Evolutionary conservation across 2,888 invertebrate species (phyloP).

Genomic region (Mechanitis messenoides): DNA sequence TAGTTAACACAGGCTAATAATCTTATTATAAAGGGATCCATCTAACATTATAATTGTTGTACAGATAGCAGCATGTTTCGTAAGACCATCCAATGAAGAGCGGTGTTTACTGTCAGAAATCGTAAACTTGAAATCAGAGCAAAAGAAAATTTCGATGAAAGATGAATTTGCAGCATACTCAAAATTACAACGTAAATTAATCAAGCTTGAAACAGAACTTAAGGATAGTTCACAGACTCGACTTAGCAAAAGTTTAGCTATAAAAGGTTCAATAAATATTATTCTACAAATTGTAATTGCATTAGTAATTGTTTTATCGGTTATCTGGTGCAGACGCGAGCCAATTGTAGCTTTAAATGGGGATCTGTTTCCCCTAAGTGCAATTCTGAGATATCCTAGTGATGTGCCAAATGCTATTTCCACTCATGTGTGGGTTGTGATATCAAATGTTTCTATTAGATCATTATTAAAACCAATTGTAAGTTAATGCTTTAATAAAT

Average conservation of each 20-base stretch:
- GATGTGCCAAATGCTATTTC: constrained; percentile 63
- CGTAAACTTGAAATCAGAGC: constrained; percentile 60
- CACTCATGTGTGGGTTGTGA: constrained; percentile 65
- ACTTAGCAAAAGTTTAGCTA: constrained; percentile 54
- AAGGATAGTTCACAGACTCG: constrained; percentile 59
- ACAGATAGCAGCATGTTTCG: constrained; percentile 71
- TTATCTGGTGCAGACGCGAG: constrained; percentile 62
- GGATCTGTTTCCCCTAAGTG: constrained; percentile 60
- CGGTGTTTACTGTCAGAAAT: constrained; percentile 57
- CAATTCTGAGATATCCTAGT: constrained; percentile 62
- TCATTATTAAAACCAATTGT: constrained; percentile 58
- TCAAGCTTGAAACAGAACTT: constrained; percentile 66
- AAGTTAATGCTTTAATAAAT: constrained; percentile 33
- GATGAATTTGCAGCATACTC: constrained; percentile 78
- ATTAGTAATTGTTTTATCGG: constrained; percentile 52
- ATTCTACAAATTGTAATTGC: constrained; percentile 52
- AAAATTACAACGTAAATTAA: constrained; percentile 76
- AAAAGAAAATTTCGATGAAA: constrained; percentile 71
- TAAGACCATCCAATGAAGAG: constrained; percentile 64
- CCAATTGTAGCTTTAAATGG: constrained; percentile 62
- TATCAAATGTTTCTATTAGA: constrained; percentile 64
- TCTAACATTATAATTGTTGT: background rate
- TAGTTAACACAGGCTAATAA: background rate
- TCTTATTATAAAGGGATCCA: background rate
- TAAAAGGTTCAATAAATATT: constrained; percentile 58